phyloP scores from a whole-genome alignment of 2,113 vertebrate genomes.

The Salvelinus namaycush region DNA sequence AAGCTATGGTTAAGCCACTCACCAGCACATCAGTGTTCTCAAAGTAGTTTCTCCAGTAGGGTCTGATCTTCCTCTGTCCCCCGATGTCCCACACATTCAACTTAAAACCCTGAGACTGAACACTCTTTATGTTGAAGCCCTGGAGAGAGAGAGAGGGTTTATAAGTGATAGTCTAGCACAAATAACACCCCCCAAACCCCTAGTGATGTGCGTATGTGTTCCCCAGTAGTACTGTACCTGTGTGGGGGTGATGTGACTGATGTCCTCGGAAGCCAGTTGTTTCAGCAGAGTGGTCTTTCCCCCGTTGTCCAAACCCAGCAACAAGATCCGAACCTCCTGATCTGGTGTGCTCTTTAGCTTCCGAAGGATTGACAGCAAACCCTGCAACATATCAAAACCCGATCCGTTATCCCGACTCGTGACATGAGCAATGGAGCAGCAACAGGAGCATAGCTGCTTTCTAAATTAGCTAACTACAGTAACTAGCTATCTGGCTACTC shows the following conservation, averaged over 20 bases:
- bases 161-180: not conserved
- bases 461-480: too few species aligned
- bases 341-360: constrained; percentile 96
- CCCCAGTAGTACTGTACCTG: constrained; percentile 76
- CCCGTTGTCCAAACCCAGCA: constrained; percentile 96
- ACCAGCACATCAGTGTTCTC: constrained; percentile 98
- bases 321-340: constrained; percentile 96
- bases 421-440: not conserved
- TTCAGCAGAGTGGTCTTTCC: constrained; percentile 98
- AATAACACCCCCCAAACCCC: not conserved
- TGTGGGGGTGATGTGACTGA: constrained; percentile 97
- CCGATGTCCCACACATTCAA: constrained; percentile 99
- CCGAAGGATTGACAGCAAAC: constrained; percentile 95
- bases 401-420: too few species aligned
- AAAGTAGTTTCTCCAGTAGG: constrained; percentile 99
- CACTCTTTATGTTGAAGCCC: constrained; percentile 99
- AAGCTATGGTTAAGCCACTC: constrained; percentile 58
- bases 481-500: not conserved
- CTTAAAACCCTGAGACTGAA: constrained; percentile 98
- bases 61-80: constrained; percentile 97
- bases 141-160: constrained; percentile 41
- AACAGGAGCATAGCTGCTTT: not conserved
- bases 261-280: constrained; percentile 95
- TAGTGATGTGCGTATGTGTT: not conserved
- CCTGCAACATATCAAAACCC: constrained; percentile 67